Conservation (phyloP, 64 coral and sea anemone species). For the Astreopora myriophthalma region DNA sequence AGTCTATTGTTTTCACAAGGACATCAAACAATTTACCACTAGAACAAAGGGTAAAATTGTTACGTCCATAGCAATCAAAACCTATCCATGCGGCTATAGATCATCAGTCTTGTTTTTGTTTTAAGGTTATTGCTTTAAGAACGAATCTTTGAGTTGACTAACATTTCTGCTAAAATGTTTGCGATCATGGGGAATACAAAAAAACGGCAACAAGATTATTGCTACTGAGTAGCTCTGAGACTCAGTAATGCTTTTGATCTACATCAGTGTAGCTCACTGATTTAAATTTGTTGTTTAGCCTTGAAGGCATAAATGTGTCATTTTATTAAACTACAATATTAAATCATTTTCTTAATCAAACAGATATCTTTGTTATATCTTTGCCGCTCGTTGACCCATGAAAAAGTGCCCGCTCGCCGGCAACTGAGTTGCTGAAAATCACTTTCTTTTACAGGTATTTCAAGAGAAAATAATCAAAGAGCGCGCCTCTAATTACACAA, state of each 20-base stretch:
- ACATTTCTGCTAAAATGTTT: neutral
- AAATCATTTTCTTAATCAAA: conserved; percentile 53
- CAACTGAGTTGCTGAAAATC: neutral
- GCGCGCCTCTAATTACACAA: neutral
- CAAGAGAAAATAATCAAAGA: neutral
- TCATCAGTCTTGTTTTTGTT: neutral
- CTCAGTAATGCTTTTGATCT: neutral
- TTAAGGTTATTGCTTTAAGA: neutral
- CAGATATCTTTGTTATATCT: neutral
- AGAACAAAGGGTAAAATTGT: neutral
- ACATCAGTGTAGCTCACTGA: neutral
- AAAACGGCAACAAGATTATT: neutral
- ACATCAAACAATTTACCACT: neutral
- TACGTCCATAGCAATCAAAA: neutral
- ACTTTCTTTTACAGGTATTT: neutral
- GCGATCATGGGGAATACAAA: neutral
- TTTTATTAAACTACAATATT: conserved; percentile 9
- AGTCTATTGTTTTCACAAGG: neutral
- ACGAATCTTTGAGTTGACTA: neutral
- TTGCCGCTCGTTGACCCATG: neutral
- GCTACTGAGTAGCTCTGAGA: neutral
- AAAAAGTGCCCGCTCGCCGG: neutral
- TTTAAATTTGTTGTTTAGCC: conserved; percentile 20
- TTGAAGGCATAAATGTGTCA: neutral
- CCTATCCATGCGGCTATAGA: neutral